A percentile compares a stretch with the other conserved stretches of the same genome.
Conservation (phyloP, 1,140 invertebrate genomes). For the Lucilia cuprina region DNA sequence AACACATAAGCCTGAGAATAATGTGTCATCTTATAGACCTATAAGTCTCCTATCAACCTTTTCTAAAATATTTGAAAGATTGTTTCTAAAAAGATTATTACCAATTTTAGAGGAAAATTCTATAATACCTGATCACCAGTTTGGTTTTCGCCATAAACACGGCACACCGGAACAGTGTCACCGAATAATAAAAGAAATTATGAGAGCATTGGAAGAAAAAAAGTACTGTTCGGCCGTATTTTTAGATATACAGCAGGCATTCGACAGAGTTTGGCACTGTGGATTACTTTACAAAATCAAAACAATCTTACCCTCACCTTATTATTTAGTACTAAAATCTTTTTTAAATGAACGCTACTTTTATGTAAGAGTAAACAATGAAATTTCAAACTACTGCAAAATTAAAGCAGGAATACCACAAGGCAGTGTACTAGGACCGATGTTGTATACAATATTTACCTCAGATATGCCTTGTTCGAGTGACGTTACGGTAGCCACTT, state of each 20-base stretch:
- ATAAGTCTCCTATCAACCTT: background rate
- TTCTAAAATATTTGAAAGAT: background rate
- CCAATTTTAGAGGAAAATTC: background rate
- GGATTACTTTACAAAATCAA: background rate
- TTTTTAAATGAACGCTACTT: background rate
- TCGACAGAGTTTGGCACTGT: constrained; percentile 5
- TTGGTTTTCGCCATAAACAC: too few species aligned
- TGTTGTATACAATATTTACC: background rate
- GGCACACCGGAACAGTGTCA: background rate
- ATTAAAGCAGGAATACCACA: background rate
- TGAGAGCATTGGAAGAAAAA: background rate
- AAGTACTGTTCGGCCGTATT: background rate
- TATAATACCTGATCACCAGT: background rate
- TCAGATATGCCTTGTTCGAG: background rate
- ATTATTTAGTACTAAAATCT: background rate
- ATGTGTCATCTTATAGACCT: background rate
- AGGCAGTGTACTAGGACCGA: background rate
- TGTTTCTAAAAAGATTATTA: background rate
- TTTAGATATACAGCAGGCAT: too few species aligned
- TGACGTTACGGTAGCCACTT: background rate
- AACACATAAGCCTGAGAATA: background rate
- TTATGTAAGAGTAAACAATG: background rate
- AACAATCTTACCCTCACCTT: background rate
- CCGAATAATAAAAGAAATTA: background rate
- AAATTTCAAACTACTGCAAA: background rate